Base-by-base conservation (phyloP, 2,888 invertebrate genomes). In the Candidula unifasciata region DNA sequence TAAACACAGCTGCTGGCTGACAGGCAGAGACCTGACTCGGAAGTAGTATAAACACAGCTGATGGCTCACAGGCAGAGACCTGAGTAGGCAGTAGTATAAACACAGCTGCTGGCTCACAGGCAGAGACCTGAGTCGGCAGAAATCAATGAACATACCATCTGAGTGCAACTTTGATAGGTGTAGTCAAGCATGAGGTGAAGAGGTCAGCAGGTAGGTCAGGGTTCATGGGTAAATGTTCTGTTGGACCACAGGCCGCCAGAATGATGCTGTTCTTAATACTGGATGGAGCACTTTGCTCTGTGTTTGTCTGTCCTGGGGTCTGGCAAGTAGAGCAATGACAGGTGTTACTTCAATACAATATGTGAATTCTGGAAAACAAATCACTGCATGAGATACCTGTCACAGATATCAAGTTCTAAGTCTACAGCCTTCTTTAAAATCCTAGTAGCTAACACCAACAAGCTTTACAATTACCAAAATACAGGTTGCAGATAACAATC, bases 101-200 rank as follows among this genome's bases (percentile, higher is more conserved):
- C 44, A 44, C 13, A 44, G 44, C 44, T 44, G 44, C 44, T 10
- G 6, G 13, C 44, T 10, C 44, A 44, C 44, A 44, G 44, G 44
- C 13, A 44, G 24, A 60, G 21, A 60, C 10, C 18, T 1, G n/a
- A 13, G 60, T 21, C n/a, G 3, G 21, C 6, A 16, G 24, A 16
- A 60, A 60, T 24, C 21, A 24, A 60, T 60, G 24, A n/a, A 21
- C n/a, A 21, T 92, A 95, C 98, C 98, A 99, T 93, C 97, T 96
- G 88, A 99, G 95, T 86, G 98, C 98, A 92, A 97, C 97, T 95
- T 97, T 97, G 91, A 99, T 98, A 71, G 99, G 99, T 83, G 99
- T 99, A 82, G 99, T 99, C 91, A 99, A 96, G 94, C 99, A 99
- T 24, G 98, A 96, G 52, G 99, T 99, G 95, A 99, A 99, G 90